Evolutionary conservation across 2,113 vertebrate species (phyloP).

Genomic region (Fregetta grallaria): DNA sequence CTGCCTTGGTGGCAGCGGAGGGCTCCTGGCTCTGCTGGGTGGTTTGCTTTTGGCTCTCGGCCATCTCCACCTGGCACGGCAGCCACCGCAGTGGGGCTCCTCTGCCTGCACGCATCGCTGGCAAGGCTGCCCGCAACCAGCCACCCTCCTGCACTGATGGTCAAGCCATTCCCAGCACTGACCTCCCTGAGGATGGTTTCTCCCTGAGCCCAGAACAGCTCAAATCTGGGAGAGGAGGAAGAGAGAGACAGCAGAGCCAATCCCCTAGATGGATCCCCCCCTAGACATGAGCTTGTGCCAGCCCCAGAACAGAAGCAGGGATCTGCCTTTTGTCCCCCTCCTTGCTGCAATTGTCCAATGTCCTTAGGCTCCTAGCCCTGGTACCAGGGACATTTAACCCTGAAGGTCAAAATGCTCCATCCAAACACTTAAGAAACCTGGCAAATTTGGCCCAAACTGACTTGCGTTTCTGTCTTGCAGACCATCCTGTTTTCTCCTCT

Average conservation of each 20-base stretch:
- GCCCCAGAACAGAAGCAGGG: neutral
- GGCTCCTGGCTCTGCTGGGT: neutral
- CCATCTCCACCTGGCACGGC: neutral
- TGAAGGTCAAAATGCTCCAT: neutral
- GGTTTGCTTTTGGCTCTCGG: neutral
- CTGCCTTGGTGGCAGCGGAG: neutral
- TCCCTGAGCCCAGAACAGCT: neutral
- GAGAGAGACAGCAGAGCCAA: neutral
- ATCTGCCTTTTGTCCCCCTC: neutral
- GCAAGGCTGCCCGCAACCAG: neutral
- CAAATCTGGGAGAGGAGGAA: neutral
- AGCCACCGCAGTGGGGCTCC: neutral
- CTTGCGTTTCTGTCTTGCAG: neutral
- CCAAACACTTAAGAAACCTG: neutral
- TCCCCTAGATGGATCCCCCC: neutral
- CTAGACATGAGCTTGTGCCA: neutral
- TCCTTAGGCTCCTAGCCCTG: neutral
- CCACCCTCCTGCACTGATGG: neutral
- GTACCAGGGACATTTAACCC: neutral
- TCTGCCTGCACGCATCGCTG: neutral
- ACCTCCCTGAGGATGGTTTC: neutral
- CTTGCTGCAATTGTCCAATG: neutral
- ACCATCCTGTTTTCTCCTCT: neutral
- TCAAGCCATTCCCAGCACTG: neutral
- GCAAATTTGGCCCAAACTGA: neutral